Percentiles rank a stretch among this genome's conserved stretches.
These are phyloP conservation scores for Drosophila arawakana DNA, from an alignment of 1,140 invertebrate genomes.

Conservation along the genomic window DNA sequence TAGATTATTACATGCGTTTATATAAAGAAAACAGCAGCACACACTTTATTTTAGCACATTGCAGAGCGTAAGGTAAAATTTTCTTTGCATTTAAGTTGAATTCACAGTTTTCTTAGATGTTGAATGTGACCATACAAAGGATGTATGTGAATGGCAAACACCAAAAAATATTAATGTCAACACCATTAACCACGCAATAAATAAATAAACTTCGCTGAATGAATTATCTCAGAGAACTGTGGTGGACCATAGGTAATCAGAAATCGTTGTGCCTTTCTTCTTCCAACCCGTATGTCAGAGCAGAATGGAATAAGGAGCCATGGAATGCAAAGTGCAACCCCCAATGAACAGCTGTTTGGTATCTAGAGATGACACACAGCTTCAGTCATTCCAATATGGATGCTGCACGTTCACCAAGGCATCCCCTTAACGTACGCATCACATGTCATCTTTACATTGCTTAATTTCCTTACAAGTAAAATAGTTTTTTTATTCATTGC, in stretches of 20 bases:
- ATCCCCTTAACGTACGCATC: background rate
- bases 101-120: constrained; percentile 8
- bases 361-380: constrained; percentile 7
- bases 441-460: no score
- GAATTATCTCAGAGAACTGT: constrained; percentile 47
- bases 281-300: constrained; percentile 11
- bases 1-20: background rate
- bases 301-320: constrained; percentile 12
- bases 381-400: background rate
- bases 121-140: constrained; percentile 28
- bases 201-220: constrained; percentile 44
- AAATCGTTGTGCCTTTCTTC: constrained; percentile 7
- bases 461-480: no score
- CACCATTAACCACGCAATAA: constrained; percentile 31
- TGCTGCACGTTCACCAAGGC: background rate
- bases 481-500: no score
- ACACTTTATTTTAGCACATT: background rate
- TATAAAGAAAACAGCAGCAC: constrained; percentile 4
- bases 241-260: constrained; percentile 6
- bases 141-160: constrained; percentile 9
- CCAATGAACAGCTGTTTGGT: constrained; percentile 17
- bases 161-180: constrained; percentile 31
- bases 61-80: background rate
- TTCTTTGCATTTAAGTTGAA: constrained; percentile 1
- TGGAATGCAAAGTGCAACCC: constrained; percentile 14